Conservation (phyloP, 2,113 vertebrate genomes). For the Pollachius pollachius region DNA sequence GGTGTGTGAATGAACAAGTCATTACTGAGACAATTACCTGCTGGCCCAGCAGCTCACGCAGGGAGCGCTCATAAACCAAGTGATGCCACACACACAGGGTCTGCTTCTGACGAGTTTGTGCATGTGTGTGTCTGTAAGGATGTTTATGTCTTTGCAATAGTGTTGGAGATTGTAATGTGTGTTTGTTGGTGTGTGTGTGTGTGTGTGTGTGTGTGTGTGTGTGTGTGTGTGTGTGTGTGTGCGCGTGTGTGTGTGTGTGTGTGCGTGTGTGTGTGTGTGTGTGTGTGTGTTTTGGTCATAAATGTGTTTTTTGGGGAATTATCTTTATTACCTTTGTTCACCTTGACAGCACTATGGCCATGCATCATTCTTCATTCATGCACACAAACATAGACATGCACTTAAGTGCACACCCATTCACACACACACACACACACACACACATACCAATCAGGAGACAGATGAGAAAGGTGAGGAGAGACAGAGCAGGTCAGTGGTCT, state of each 20-base stretch:
- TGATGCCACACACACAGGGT: too few relatives aligned
- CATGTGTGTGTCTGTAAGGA: background rate
- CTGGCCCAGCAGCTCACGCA: background rate
- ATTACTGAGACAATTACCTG: background rate
- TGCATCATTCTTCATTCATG: background rate
- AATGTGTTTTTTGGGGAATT: background rate
- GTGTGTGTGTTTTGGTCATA: background rate
- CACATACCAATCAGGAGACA: too few relatives aligned
- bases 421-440: too few relatives aligned
- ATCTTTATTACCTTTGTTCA: background rate
- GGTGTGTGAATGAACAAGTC: background rate
- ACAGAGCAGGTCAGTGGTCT: background rate
- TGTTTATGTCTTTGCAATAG: background rate
- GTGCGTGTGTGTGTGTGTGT: background rate
- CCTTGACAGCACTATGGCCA: background rate
- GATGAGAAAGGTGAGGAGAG: too few relatives aligned
- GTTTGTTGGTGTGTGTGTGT: background rate
- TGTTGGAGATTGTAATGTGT: background rate
- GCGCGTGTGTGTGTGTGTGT: background rate
- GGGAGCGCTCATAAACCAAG: background rate
- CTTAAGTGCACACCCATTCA: background rate
- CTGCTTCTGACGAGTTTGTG: background rate
- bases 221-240: constrained; percentile 1
- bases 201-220: background rate
- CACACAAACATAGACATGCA: background rate